Evolutionary conservation across 2,888 invertebrate genomes (phyloP), one percentile per base, ranked within the genome.

Genomic region (Andrena bucephala): DNA sequence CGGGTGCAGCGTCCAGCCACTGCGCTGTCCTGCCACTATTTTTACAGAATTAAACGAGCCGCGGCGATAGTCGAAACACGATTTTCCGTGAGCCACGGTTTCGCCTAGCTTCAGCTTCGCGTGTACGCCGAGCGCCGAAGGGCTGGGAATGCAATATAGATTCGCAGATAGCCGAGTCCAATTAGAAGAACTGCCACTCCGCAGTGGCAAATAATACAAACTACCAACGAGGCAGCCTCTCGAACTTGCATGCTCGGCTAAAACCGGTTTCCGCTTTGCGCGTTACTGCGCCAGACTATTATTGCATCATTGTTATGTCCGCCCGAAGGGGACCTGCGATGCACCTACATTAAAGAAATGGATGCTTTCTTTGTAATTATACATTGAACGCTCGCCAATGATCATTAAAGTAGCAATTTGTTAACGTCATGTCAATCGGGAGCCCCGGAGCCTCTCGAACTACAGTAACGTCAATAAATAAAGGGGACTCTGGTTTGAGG

Each of bases 161-260:
- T 91, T 89, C 87, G 77, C 76, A 86, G 91, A 91, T 91, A 90
- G 88, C 85, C 84, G 83, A 66, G 88, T 91, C 87, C 91, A 91
- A 91, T 91, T 91, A 89, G 91, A 90, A 90, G 90, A 91, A 91
- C 90, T 90, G 87, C 89, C 84, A 85, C 79, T 84, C 80, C 75
- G 83, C 80, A 77, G 80, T 82, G 79, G 85, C 84, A 85, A 85
- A 83, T 85, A 85, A 85, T 85, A 83, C 85, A 77, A 85, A 84
- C 81, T 84, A 84, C 85, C 78, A 42, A 68, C 84, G 67, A 60
- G 76, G 60, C 74, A 36, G 74, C 69, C 81, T 74, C 81, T 85
- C 79, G 68, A 84, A 70, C 74, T 73, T 81, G 85, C 84, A 84
- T 68, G 81, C 76, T 67, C 50, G 67, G 78, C 71, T 81, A 54